Evolutionary conservation across 1,140 invertebrate species (phyloP).

Genomic region (Diorhabda sublineata): DNA sequence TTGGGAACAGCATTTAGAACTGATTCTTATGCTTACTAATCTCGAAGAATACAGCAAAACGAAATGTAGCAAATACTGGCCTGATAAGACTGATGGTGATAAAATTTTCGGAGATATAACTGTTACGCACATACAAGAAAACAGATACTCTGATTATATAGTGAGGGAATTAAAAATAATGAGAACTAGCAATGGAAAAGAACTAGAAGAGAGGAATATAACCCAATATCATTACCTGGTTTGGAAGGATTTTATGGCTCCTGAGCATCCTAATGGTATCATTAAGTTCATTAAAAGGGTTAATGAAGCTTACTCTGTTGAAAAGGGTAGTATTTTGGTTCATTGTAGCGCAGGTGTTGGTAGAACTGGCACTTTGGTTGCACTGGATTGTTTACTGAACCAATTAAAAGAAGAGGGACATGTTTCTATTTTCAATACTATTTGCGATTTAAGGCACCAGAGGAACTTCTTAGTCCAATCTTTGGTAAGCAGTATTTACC

Average conservation of each 20-base stretch:
- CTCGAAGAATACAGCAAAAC: slow-evolving; percentile 91
- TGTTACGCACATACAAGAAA: slow-evolving; percentile 73
- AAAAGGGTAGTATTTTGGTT: slow-evolving; percentile 80
- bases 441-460: slow-evolving; percentile 83
- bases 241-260: slow-evolving; percentile 93
- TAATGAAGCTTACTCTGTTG: slow-evolving; percentile 79
- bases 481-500: slow-evolving; percentile 54
- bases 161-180: slow-evolving; percentile 71
- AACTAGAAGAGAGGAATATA: slow-evolving; percentile 66
- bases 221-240: slow-evolving; percentile 93
- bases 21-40: slow-evolving; percentile 93
- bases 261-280: slow-evolving; percentile 86
- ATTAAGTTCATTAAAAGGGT: slow-evolving; percentile 85
- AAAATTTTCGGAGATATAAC: slow-evolving; percentile 75
- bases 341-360: slow-evolving; percentile 92
- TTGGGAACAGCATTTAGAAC: slow-evolving; percentile 89
- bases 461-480: slow-evolving; percentile 92
- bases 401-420: slow-evolving; percentile 75
- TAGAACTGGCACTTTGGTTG: slow-evolving; percentile 85
- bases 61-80: slow-evolving; percentile 93
- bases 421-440: slow-evolving; percentile 85
- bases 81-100: slow-evolving; percentile 71
- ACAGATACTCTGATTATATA: slow-evolving; percentile 75
- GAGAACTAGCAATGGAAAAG: slow-evolving; percentile 49
- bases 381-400: slow-evolving; percentile 82